These are phyloP conservation scores for Coturnix japonica DNA, from an alignment of 2,113 vertebrate genomes.

Conservation along the genomic window DNA sequence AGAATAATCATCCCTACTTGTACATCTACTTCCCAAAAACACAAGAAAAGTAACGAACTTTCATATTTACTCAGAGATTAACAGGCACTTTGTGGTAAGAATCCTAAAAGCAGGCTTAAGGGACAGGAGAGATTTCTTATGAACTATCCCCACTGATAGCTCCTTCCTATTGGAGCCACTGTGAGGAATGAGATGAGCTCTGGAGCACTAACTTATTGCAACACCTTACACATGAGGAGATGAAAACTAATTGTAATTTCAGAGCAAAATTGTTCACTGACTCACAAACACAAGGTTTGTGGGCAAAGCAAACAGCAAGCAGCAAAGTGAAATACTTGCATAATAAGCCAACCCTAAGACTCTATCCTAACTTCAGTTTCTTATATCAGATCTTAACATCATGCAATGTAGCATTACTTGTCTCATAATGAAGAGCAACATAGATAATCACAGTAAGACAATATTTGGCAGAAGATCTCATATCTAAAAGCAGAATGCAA, in stretches of 20 bases:
- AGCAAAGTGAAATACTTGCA: neutral
- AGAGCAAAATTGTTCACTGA: neutral
- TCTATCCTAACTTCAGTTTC: neutral
- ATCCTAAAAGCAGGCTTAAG: neutral
- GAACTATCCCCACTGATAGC: neutral
- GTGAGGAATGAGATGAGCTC: neutral
- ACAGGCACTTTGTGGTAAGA: neutral
- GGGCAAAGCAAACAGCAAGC: neutral
- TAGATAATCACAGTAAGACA: neutral
- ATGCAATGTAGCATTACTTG: neutral
- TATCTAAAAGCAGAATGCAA: neutral
- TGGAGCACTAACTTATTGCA: neutral
- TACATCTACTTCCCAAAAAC: neutral
- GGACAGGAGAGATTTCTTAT: neutral
- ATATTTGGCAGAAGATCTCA: slow-evolving; percentile 21
- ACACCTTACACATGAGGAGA: neutral
- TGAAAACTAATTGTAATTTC: neutral
- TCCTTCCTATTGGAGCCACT: neutral
- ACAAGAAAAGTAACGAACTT: neutral
- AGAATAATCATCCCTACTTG: neutral
- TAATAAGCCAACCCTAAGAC: neutral
- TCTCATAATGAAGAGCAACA: neutral
- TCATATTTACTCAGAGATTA: neutral
- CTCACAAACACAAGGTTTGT: neutral
- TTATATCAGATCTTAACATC: slow-evolving; percentile 25